These are phyloP conservation scores for Megalurothrips usitatus DNA, from an alignment of 2,888 invertebrate genomes.

Conservation along the genomic window DNA sequence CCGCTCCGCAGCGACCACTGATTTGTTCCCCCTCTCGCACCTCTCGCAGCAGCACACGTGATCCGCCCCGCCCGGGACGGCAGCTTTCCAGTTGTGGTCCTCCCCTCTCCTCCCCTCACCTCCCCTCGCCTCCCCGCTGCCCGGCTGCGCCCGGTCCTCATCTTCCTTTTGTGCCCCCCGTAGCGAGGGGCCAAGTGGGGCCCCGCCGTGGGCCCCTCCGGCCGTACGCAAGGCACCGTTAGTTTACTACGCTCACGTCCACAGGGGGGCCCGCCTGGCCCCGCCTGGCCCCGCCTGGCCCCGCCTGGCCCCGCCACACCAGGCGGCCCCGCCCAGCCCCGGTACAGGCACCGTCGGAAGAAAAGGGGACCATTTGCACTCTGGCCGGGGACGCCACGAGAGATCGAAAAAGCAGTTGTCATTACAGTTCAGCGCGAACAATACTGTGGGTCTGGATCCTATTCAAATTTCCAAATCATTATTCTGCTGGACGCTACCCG, in stretches of 20 bases:
- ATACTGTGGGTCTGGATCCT: no score
- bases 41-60: background rate
- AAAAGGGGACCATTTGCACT: no score
- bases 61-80: no score
- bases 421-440: no score
- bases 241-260: background rate
- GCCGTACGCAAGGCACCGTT: conserved; percentile 15
- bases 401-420: no score
- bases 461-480: no score
- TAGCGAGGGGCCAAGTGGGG: background rate
- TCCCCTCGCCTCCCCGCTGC: background rate
- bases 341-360: background rate
- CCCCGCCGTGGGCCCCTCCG: background rate
- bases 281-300: background rate
- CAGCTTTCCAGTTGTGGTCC: no score
- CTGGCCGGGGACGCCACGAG: no score
- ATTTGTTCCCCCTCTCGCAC: background rate
- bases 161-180: no score
- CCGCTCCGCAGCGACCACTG: background rate
- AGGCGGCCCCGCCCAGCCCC: background rate
- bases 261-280: background rate
- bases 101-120: background rate
- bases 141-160: background rate
- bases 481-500: no score
- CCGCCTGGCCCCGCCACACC: background rate